These are phyloP conservation scores for Hypothenemus hampei DNA, from an alignment of 1,140 invertebrate species.

Conservation along the genomic window DNA sequence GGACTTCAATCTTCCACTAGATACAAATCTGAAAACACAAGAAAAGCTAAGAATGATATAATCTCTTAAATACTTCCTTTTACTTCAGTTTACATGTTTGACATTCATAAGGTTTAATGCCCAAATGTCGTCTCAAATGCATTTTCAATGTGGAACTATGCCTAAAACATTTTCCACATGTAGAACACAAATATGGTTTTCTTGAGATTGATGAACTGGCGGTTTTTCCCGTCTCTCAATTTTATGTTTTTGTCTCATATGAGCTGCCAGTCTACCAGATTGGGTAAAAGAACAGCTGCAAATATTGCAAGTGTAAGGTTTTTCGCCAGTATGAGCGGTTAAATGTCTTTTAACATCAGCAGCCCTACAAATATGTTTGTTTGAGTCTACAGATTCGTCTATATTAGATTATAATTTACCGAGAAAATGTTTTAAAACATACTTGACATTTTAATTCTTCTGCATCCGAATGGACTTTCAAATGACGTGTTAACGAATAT, in stretches of 20 bases:
- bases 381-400: too few species aligned
- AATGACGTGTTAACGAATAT: slow-evolving; percentile 32
- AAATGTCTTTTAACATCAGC: slow-evolving; percentile 35
- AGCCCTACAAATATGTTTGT: slow-evolving; percentile 22
- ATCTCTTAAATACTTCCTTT: background rate
- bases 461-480: slow-evolving; percentile 32
- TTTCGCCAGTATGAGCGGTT: slow-evolving; percentile 65
- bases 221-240: slow-evolving; percentile 6
- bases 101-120: slow-evolving; percentile 27
- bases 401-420: slow-evolving; percentile 10
- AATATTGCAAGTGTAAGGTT: slow-evolving; percentile 59
- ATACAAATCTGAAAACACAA: slow-evolving; percentile 31
- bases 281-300: slow-evolving; percentile 56
- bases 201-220: background rate
- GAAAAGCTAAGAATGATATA: background rate
- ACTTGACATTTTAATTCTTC: slow-evolving; percentile 32
- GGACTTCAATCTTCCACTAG: slow-evolving; percentile 22
- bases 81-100: slow-evolving; percentile 32
- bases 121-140: slow-evolving; percentile 28
- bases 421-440: slow-evolving; percentile 33
- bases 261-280: slow-evolving; percentile 50
- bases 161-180: slow-evolving; percentile 27
- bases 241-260: slow-evolving; percentile 41
- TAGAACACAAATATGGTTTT: slow-evolving; percentile 16
- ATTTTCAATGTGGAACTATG: slow-evolving; percentile 26